phyloP scores from a whole-genome alignment of 2,797 vertebrate species.

The Siniperca undulata region DNA sequence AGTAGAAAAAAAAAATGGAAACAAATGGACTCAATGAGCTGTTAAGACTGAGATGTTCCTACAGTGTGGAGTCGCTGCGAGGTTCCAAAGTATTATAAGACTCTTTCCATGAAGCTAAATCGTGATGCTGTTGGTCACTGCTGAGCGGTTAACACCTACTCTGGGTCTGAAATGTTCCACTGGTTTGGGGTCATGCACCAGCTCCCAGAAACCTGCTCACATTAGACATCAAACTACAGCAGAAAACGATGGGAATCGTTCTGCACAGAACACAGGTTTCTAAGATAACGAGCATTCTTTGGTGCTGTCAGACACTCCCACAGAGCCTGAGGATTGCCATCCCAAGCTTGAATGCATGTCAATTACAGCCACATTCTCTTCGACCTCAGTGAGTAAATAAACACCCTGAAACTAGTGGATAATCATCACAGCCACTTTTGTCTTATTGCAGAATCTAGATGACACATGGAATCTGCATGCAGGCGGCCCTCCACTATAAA shows the following conservation, averaged over 20 bases:
- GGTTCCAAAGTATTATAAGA: constrained; percentile 8
- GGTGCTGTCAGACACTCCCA: constrained; percentile 40
- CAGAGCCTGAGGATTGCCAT: constrained; percentile 64
- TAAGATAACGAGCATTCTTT: constrained; percentile 16
- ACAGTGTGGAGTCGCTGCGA: neutral
- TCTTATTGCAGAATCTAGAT: constrained; percentile 71
- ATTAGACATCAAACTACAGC: neutral
- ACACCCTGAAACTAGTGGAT: constrained; percentile 75
- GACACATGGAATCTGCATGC: constrained; percentile 79
- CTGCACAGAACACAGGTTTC: constrained; percentile 2
- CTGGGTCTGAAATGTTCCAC: constrained; percentile 16
- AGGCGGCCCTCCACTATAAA: constrained; percentile 78
- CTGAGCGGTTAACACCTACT: constrained; percentile 6
- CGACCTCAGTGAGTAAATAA: constrained; percentile 83
- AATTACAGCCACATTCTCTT: constrained; percentile 78
- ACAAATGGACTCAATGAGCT: constrained; percentile 12
- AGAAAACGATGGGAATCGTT: neutral
- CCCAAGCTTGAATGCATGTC: constrained; percentile 71
- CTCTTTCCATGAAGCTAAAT: constrained; percentile 22
- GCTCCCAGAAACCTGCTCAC: constrained; percentile 8
- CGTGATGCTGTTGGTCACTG: constrained; percentile 2
- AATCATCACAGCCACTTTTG: constrained; percentile 78
- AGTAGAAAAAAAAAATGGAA: constrained; percentile 6
- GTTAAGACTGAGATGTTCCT: constrained; percentile 14
- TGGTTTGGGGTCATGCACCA: constrained; percentile 13